These are phyloP conservation scores for Darevskia nairensis DNA, from an alignment of 2,797 vertebrate species.

Conservation along the genomic window DNA sequence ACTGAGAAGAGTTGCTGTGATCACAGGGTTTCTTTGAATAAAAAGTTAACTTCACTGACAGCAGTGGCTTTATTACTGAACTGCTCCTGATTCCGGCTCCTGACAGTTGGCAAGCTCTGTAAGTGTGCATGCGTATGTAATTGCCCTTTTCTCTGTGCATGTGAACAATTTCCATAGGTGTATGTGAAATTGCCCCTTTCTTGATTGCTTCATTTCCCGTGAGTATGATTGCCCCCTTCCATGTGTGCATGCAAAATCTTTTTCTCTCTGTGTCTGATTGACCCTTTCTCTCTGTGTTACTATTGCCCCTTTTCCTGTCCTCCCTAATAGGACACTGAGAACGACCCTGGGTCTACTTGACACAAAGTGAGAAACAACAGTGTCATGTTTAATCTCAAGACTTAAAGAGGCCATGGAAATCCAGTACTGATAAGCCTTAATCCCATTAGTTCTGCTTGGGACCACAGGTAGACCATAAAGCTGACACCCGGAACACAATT, in stretches of 20 bases:
- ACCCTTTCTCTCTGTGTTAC: neutral
- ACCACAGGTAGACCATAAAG: neutral
- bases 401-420: neutral
- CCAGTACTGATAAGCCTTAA: conserved; percentile 1
- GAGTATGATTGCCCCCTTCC: neutral
- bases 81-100: too few relatives aligned
- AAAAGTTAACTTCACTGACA: too few relatives aligned
- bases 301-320: neutral
- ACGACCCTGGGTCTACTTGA: neutral
- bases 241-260: neutral
- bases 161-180: too few relatives aligned
- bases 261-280: neutral
- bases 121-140: neutral
- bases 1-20: too few relatives aligned
- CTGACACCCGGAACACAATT: neutral
- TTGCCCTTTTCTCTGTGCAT: neutral
- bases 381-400: neutral
- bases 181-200: neutral
- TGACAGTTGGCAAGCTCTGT: neutral
- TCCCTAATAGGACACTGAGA: neutral
- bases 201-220: too few relatives aligned
- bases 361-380: neutral
- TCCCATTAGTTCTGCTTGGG: conserved; percentile 12
- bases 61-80: too few relatives aligned
- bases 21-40: too few relatives aligned